These are phyloP conservation scores for Nyctalus aviator DNA, from an alignment of 2,797 vertebrate genomes.

Conservation along the genomic window DNA sequence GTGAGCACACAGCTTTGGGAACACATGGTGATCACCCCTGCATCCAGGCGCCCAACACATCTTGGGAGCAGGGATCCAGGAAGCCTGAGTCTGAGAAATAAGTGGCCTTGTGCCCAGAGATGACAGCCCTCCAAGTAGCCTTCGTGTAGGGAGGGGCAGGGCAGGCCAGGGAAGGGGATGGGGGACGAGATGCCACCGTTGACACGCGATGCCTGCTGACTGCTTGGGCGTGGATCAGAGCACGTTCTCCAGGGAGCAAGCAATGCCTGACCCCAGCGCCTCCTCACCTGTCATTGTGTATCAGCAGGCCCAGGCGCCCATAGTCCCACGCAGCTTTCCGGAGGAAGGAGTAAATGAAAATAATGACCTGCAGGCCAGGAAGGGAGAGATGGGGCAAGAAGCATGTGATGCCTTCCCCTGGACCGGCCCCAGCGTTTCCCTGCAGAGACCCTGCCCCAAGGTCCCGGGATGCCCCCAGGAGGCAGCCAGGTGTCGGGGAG, in stretches of 20 bases:
- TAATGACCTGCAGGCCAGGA: slow-evolving; percentile 89
- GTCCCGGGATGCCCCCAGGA: neutral
- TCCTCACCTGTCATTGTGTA: slow-evolving; percentile 96
- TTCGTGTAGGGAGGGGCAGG: neutral
- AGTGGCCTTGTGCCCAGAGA: neutral
- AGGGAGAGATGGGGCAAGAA: neutral
- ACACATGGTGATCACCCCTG: neutral
- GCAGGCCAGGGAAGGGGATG: neutral
- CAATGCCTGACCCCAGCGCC: neutral
- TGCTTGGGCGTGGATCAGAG: neutral
- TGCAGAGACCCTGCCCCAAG: neutral
- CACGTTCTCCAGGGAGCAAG: neutral
- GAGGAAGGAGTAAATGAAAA: slow-evolving; percentile 96
- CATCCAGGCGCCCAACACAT: neutral
- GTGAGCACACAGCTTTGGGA: neutral
- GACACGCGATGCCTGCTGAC: neutral
- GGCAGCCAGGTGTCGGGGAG: neutral
- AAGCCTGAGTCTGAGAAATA: slow-evolving; percentile 16
- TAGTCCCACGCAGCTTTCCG: slow-evolving; percentile 99
- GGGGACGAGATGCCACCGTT: neutral
- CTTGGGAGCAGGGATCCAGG: neutral
- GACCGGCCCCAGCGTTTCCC: neutral
- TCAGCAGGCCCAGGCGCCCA: slow-evolving; percentile 95
- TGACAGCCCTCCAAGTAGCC: neutral
- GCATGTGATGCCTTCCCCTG: neutral